Evolutionary conservation across 2,113 vertebrate species (phyloP), one percentile per base, ranked within the genome.

Genomic region (Atherinomorus stipes): DNA sequence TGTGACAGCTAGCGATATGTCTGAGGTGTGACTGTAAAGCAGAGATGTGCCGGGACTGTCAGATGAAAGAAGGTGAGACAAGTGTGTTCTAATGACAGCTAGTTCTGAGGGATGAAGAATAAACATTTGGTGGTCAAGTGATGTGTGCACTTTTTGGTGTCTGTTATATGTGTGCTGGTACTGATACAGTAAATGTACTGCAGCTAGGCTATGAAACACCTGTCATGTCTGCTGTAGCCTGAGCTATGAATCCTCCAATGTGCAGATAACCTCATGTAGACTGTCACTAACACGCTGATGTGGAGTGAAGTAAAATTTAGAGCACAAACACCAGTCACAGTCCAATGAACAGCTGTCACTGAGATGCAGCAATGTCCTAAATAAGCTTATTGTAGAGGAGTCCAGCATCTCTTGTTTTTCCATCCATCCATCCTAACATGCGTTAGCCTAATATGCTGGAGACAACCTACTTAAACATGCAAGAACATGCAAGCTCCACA

Each of bases 1-100:
- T 74, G 74, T 89, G 85, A 87, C 85, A 89, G 78, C 54, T 15
- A 1, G 74, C 18, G 19, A 54, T 61, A 64, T 19, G 51, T 78
- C 75, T 78, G 63, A 52, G 65, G 76, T 26, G 60, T 26, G 40
- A 70, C 49, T 63, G 72, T 53, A 49, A 73, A 47, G 31, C 31
- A 7, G 16, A 69, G 76, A 85, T 61, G 74, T 23, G 68, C 71
- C 0, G 56, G 54, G 54, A 65, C 60, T 89, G 90, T 89, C 87
- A 81, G 76, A 73, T 80, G 83, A 59, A 81, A 69, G 65, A 64
- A 68, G 62, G 54, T 5, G 73, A 74, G 80, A 86, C 42, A 26
- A 60, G 67, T n/a, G 78, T 78, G 66, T 70, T 62, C 37, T 51
- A 37, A 26, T 85, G 89, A 91, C 85, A 89, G 78, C 69, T 61